Evolutionary conservation across 2,888 invertebrate genomes (phyloP).

Genomic region (Mesoligia furuncula): DNA sequence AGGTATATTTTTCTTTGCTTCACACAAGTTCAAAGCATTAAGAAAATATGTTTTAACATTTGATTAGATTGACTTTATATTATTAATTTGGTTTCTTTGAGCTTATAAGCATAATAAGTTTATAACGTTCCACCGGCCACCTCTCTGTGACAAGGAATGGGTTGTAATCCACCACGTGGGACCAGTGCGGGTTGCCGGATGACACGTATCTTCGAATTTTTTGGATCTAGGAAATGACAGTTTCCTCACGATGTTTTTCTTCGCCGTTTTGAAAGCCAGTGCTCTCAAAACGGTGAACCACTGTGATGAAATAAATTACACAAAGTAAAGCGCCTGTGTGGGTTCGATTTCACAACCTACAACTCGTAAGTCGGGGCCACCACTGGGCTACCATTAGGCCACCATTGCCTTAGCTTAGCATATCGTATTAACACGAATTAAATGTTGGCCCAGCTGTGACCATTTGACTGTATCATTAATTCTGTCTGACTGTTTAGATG

Average conservation of each 20-base stretch:
- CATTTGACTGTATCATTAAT: conserved; percentile 54
- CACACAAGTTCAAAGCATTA: background rate
- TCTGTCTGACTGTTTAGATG: conserved; percentile 45
- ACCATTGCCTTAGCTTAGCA: conserved; percentile 10
- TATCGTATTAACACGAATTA: conserved; percentile 30
- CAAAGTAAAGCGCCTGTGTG: background rate
- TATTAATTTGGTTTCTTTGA: background rate
- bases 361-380: no score
- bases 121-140: background rate
- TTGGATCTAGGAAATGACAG: background rate
- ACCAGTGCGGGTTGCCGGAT: background rate
- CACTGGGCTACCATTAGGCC: no score
- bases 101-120: conserved; percentile 19
- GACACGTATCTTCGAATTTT: background rate
- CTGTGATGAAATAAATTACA: no score
- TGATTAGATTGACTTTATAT: background rate
- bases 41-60: no score
- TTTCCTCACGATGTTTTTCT: background rate
- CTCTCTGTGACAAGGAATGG: background rate
- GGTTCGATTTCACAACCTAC: no score
- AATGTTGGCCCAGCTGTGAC: conserved; percentile 37
- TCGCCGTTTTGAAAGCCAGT: no score
- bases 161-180: background rate
- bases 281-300: no score
- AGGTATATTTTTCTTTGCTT: background rate